Evolutionary conservation across 2,888 invertebrate species (phyloP), one percentile per base, ranked within the genome.

Genomic region (Bhutanitis thaidina): DNA sequence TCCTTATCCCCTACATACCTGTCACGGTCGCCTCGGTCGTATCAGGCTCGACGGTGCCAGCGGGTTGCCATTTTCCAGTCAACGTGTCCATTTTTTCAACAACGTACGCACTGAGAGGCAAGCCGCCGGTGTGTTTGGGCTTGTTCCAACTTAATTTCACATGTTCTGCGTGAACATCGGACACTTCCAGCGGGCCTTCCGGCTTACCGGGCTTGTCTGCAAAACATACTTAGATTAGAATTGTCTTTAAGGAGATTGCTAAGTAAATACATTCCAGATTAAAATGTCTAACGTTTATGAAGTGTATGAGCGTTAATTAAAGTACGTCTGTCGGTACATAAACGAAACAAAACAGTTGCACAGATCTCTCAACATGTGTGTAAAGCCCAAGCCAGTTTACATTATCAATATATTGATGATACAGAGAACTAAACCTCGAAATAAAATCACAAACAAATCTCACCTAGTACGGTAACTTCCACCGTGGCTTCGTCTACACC

Each of bases 51-150:
- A 95, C 93, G 54, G 94, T 93, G 12, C 95, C 95, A 53, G 96
- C 96, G 0, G 97, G 97, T 13, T 94, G 92, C 97, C 97, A 97
- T 63, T 94, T 93, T 1, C 97, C 97, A 16, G 96, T 94, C 29
- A 94, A 91, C 0, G 93, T 91, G 75, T 98, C 98, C 94, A 97
- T 96, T 84, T 98, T 98, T 89, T 99, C 99, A 56, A 99, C 92
- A 1, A 97, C 90, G 79, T 96, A 99, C 2, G 96, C 94, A 9
- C 95, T 95, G 59, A 98, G 92, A 3, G 98, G 98, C 37, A 97
- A 83, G 9, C 98, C 98, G 30, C 98, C 98, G 60, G 98, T 98
- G 80, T 98, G 98, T 77, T 96, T 97, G 0, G 98, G 98, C 69
- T 97, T 96, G 61, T 95, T 94, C 98, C 98, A 98, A 65, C 95